A percentile compares a stretch with the other conserved stretches of the same genome.
Evolutionary conservation across 2,797 vertebrate genomes (phyloP).

Genomic region (Sebastes hubbsi): DNA sequence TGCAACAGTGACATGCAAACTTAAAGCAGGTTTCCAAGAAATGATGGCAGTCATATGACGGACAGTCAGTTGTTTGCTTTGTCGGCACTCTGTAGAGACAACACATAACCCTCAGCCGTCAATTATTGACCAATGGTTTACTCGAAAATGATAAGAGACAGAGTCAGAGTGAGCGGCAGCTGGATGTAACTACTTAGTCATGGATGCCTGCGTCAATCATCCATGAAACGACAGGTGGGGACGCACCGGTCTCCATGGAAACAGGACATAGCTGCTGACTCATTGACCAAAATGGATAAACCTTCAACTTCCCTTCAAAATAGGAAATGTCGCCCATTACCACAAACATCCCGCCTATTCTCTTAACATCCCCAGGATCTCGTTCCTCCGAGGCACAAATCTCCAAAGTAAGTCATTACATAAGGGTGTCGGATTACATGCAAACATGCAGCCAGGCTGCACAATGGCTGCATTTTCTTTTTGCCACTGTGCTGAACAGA

Average conservation of each 20-base stretch:
- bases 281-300: slow-evolving; percentile 41
- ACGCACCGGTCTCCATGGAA: slow-evolving; percentile 39
- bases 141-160: not conserved
- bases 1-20: not conserved
- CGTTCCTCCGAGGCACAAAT: not conserved
- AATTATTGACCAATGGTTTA: slow-evolving; percentile 30
- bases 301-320: slow-evolving; percentile 45
- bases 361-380: slow-evolving; percentile 32
- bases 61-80: not conserved
- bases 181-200: slow-evolving; percentile 52
- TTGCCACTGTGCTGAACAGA: slow-evolving; percentile 7
- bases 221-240: slow-evolving; percentile 10
- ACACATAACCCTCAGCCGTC: not conserved
- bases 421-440: slow-evolving; percentile 58
- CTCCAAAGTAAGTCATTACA: slow-evolving; percentile 9
- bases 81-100: not conserved
- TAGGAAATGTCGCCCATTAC: slow-evolving; percentile 23
- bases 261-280: slow-evolving; percentile 41
- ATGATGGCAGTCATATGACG: not conserved
- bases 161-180: slow-evolving; percentile 16
- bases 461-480: slow-evolving; percentile 54
- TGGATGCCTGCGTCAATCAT: slow-evolving; percentile 38
- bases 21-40: not conserved
- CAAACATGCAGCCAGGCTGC: slow-evolving; percentile 30
- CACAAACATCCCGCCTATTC: slow-evolving; percentile 16